Percentiles rank a stretch among this genome's conserved stretches.
phyloP scores from a whole-genome alignment of 2,113 vertebrate species.

The Verasper variegatus region DNA sequence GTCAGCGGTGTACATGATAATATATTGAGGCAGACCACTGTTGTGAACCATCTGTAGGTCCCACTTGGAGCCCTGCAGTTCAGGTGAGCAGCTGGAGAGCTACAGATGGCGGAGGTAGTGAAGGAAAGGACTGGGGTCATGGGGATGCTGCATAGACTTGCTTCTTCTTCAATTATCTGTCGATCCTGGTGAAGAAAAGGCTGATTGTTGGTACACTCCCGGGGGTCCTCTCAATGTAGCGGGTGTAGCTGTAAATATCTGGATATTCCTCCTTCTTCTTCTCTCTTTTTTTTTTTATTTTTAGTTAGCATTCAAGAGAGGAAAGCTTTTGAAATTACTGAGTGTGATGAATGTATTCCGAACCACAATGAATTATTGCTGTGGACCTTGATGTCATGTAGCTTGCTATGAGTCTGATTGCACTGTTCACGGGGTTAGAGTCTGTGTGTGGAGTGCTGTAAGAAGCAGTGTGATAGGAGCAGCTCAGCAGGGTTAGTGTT shows the following conservation, averaged over 20 bases:
- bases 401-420: constrained; percentile 49
- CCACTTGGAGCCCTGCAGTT: constrained; percentile 70
- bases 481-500: constrained; percentile 65
- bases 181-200: constrained; percentile 39
- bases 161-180: constrained; percentile 49
- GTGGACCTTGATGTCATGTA: constrained; percentile 33
- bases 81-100: constrained; percentile 82
- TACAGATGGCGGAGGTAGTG: constrained; percentile 79
- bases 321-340: constrained; percentile 28
- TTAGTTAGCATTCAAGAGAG: not conserved
- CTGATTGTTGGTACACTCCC: constrained; percentile 32
- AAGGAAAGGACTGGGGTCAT: constrained; percentile 50
- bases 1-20: constrained; percentile 79
- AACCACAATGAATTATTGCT: constrained; percentile 33
- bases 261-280: not conserved
- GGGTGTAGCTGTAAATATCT: constrained; percentile 18
- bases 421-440: constrained; percentile 52
- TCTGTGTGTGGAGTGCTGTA: constrained; percentile 58
- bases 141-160: constrained; percentile 30
- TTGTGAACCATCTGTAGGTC: constrained; percentile 80
- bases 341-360: constrained; percentile 40
- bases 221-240: not conserved
- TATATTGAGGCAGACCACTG: constrained; percentile 83
- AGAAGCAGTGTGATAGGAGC: constrained; percentile 70
- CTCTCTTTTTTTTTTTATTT: not conserved